These are phyloP conservation scores for Cerceris rybyensis DNA, from an alignment of 2,888 invertebrate genomes.

Conservation along the genomic window DNA sequence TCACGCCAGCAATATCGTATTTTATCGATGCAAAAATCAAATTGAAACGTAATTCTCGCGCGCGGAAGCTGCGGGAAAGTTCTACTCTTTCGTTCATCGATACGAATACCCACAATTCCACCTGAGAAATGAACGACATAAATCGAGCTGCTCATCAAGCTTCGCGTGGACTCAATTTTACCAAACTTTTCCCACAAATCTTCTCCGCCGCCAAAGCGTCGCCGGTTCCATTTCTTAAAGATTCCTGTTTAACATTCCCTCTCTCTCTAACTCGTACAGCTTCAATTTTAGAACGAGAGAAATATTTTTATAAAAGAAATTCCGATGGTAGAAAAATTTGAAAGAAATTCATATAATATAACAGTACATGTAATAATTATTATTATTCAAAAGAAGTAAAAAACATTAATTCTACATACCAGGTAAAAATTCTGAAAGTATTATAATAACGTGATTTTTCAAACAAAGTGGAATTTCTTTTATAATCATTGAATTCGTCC, in stretches of 20 bases:
- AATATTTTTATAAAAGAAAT: constrained; percentile 15
- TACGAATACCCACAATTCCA: constrained; percentile 39
- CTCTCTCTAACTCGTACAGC: constrained; percentile 24
- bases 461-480: constrained; percentile 1
- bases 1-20: neutral
- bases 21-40: neutral
- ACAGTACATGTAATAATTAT: too few species aligned
- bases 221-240: constrained; percentile 46
- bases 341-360: neutral
- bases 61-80: constrained; percentile 42
- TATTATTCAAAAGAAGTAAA: too few species aligned
- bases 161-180: constrained; percentile 55
- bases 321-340: neutral
- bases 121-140: constrained; percentile 61
- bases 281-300: constrained; percentile 54
- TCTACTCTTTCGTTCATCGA: constrained; percentile 54
- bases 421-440: too few species aligned
- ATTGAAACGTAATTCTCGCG: constrained; percentile 6
- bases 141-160: constrained; percentile 62
- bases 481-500: constrained; percentile 6
- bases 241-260: constrained; percentile 43
- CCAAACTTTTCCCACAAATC: constrained; percentile 61
- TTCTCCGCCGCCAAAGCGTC: constrained; percentile 36
- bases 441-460: too few species aligned
- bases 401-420: too few species aligned